phyloP scores from a whole-genome alignment of 2,797 vertebrate species.

The Spheniscus humboldti region DNA sequence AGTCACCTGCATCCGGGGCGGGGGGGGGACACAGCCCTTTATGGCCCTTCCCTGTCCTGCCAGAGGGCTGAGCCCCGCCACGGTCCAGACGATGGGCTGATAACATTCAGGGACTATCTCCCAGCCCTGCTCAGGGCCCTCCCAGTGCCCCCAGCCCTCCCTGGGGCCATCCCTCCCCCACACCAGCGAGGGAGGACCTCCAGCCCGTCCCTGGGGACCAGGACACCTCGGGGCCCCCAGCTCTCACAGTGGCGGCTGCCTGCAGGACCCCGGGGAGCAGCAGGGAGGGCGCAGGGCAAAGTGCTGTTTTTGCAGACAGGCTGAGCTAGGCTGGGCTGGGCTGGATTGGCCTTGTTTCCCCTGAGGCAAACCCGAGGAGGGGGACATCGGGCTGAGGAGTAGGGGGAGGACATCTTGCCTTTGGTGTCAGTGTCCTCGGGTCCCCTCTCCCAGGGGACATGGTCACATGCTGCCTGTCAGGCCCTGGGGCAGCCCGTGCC shows the following conservation, averaged over 20 bases:
- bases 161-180: constrained; percentile 15
- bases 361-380: neutral
- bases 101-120: constrained; percentile 48
- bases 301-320: neutral
- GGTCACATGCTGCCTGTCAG: neutral
- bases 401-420: neutral
- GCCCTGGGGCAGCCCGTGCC: neutral
- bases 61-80: neutral
- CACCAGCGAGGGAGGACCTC: neutral
- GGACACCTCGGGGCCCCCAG: neutral
- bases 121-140: neutral
- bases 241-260: rapidly evolving
- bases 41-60: neutral
- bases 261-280: rapidly evolving
- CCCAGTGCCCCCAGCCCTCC: neutral
- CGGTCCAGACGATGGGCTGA: constrained; percentile 7
- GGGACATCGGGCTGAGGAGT: neutral
- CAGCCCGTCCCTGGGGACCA: neutral
- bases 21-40: neutral
- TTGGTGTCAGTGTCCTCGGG: neutral
- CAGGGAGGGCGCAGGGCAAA: neutral
- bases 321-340: neutral
- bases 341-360: neutral
- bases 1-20: rapidly evolving
- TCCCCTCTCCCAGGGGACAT: neutral